A percentile compares a stretch with the other conserved stretches of the same genome.
These are phyloP conservation scores for Thalassophryne amazonica DNA, from an alignment of 2,797 vertebrate genomes.

Conservation along the genomic window DNA sequence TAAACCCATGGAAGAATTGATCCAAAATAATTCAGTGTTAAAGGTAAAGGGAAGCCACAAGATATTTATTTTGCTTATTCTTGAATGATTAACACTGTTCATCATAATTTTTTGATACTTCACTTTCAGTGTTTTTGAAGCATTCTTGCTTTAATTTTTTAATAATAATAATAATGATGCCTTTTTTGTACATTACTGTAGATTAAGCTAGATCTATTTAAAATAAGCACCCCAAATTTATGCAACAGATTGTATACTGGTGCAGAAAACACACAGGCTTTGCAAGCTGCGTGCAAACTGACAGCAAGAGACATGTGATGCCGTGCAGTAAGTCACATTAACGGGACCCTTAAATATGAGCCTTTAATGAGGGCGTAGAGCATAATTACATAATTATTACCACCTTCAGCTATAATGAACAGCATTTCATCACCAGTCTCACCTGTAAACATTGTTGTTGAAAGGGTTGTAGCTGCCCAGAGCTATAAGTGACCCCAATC, in stretches of 20 bases:
- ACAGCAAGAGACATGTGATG: constrained; percentile 19
- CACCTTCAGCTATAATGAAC: constrained; percentile 8
- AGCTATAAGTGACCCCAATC: constrained; percentile 94
- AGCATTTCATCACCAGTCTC: constrained; percentile 35
- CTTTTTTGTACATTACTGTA: background rate
- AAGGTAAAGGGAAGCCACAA: no score
- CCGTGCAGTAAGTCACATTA: constrained; percentile 24
- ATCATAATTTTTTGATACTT: no score
- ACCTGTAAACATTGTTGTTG: constrained; percentile 99
- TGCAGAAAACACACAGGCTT: constrained; percentile 38
- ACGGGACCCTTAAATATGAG: constrained; percentile 14
- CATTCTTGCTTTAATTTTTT: no score
- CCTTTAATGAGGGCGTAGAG: constrained; percentile 2
- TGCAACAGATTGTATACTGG: constrained; percentile 42
- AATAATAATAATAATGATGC: no score
- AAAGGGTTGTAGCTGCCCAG: constrained; percentile 98
- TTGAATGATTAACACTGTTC: no score
- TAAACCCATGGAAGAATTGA: no score
- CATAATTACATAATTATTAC: constrained; percentile 17
- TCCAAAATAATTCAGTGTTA: no score
- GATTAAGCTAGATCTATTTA: background rate
- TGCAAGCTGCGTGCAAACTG: constrained; percentile 8
- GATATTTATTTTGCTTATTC: no score
- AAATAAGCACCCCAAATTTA: constrained; percentile 32
- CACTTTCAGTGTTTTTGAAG: no score